phyloP scores from a whole-genome alignment of 1,140 invertebrate genomes.

The Drosophila neocordata region DNA sequence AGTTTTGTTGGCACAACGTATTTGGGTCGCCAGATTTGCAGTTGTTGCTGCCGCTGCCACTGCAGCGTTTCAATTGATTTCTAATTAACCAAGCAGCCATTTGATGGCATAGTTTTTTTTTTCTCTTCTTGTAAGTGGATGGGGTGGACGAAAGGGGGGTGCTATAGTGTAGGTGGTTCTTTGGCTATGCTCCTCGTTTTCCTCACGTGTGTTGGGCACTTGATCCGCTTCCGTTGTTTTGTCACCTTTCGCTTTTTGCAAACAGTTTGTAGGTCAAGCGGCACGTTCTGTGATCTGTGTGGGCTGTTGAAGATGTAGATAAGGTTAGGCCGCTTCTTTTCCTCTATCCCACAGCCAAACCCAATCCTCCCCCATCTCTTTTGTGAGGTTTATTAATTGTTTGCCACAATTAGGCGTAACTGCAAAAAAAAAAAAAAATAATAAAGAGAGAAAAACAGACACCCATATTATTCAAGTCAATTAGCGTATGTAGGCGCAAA shows the following conservation, averaged over 20 bases:
- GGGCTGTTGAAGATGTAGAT: constrained; percentile 54
- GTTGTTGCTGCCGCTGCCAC: constrained; percentile 22
- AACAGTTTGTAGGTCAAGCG: constrained; percentile 62
- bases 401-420: constrained; percentile 36
- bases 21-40: constrained; percentile 61
- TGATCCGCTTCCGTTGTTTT: constrained; percentile 61
- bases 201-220: constrained; percentile 51
- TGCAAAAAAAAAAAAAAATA: constrained; percentile 30
- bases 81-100: constrained; percentile 69
- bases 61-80: constrained; percentile 68
- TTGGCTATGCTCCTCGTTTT: background rate
- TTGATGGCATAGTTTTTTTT: constrained; percentile 4
- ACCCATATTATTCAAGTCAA: constrained; percentile 61
- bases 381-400: constrained; percentile 32
- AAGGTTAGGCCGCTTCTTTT: background rate
- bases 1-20: constrained; percentile 43
- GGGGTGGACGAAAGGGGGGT: too few relatives aligned
- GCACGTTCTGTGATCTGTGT: constrained; percentile 41
- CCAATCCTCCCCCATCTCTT: background rate
- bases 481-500: constrained; percentile 76
- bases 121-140: background rate
- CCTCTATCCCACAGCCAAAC: background rate
- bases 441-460: constrained; percentile 9
- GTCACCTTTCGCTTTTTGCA: constrained; percentile 15
- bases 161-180: too few relatives aligned